These are phyloP conservation scores for Antheraea assamensis DNA, from an alignment of 2,888 invertebrate species.

Conservation along the genomic window DNA sequence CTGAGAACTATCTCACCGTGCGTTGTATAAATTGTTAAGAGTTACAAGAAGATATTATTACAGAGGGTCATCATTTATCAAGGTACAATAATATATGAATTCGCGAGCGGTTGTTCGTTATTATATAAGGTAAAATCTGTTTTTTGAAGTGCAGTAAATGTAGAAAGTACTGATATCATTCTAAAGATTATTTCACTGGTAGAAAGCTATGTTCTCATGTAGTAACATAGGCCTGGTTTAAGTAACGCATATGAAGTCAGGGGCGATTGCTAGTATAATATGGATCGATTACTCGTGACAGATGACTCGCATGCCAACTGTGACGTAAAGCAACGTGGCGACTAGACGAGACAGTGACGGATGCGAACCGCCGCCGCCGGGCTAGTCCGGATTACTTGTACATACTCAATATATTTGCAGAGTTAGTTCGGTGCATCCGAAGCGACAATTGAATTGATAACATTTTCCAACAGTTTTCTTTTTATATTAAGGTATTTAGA, in stretches of 20 bases:
- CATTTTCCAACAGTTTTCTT: not conserved
- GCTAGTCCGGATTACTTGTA: slow-evolving; percentile 4
- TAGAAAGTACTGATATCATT: too few species aligned
- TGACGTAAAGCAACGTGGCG: slow-evolving; percentile 29
- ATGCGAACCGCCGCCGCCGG: slow-evolving; percentile 21
- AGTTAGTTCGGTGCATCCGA: not conserved
- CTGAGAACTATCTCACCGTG: too few species aligned
- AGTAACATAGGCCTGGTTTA: too few species aligned
- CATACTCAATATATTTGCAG: not conserved
- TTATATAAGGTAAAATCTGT: too few species aligned
- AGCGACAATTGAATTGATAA: slow-evolving; percentile 4
- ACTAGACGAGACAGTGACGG: slow-evolving; percentile 30
- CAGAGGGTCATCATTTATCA: too few species aligned
- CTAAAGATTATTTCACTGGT: not conserved
- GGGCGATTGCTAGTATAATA: not conserved
- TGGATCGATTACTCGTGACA: slow-evolving; percentile 58
- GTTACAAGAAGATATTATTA: too few species aligned
- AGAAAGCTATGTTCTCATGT: too few species aligned
- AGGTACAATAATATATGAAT: too few species aligned
- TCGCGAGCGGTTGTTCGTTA: too few species aligned
- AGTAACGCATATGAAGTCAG: not conserved
- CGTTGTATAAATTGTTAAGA: too few species aligned
- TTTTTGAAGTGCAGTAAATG: too few species aligned
- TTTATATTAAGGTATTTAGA: not conserved
- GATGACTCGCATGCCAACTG: slow-evolving; percentile 48